These are phyloP conservation scores for Ruditapes philippinarum DNA, from an alignment of 1,140 invertebrate species.

Conservation along the genomic window DNA sequence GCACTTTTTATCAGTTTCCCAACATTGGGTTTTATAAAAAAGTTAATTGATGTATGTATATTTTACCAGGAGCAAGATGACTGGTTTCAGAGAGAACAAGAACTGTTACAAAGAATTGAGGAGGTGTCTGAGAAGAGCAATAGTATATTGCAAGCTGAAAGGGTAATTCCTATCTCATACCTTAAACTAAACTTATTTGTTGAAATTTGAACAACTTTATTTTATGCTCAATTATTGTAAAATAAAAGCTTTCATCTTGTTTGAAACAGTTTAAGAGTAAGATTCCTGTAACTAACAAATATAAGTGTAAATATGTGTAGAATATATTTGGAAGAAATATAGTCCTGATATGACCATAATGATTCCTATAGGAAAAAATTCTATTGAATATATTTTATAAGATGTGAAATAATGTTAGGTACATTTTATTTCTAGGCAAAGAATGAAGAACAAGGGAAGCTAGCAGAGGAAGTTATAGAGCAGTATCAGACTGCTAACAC, in stretches of 20 bases:
- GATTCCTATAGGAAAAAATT: too few species aligned
- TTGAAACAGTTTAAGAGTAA: too few species aligned
- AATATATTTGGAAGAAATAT: not conserved
- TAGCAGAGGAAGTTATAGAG: conserved; percentile 74
- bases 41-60: too few species aligned
- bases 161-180: conserved; percentile 69
- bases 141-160: conserved; percentile 80
- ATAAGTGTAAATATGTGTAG: not conserved
- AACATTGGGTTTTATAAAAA: too few species aligned
- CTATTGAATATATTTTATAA: too few species aligned
- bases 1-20: too few species aligned
- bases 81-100: conserved; percentile 80
- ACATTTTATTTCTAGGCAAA: conserved; percentile 76
- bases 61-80: conserved; percentile 79
- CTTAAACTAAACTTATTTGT: too few species aligned
- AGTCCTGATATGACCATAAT: not conserved
- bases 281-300: too few species aligned
- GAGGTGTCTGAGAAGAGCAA: conserved; percentile 80
- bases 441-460: conserved; percentile 71
- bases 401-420: too few species aligned
- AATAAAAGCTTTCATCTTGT: too few species aligned
- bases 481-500: conserved; percentile 68
- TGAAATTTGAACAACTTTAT: too few species aligned
- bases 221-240: too few species aligned
- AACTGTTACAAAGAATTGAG: conserved; percentile 77